A percentile compares a stretch with the other conserved stretches of the same genome.
Evolutionary conservation across 2,888 invertebrate species (phyloP).

Genomic region (Hydraecia micacea): DNA sequence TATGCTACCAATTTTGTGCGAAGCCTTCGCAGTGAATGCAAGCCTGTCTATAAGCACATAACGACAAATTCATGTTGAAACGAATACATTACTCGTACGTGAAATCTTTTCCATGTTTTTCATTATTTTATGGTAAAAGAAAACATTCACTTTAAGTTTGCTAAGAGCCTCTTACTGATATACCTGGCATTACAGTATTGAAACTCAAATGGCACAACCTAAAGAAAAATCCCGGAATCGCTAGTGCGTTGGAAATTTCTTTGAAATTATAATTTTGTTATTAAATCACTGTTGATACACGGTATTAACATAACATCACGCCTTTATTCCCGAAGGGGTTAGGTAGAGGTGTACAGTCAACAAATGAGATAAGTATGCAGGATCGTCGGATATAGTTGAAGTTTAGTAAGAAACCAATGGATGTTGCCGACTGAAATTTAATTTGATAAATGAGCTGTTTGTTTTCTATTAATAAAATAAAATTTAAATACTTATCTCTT

Average conservation of each 20-base stretch:
- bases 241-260: not conserved
- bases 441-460: no score
- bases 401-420: no score
- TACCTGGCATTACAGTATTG: not conserved
- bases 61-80: constrained; percentile 38
- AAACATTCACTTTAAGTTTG: no score
- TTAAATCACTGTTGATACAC: no score
- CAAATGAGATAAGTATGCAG: no score
- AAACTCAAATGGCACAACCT: not conserved
- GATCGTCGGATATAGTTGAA: no score
- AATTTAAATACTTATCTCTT: no score
- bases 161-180: not conserved
- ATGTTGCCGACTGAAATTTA: no score
- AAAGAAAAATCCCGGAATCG: not conserved
- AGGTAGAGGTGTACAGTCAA: no score
- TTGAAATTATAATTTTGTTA: not conserved
- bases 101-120: constrained; percentile 45
- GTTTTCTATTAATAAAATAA: no score
- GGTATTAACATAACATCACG: no score
- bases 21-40: constrained; percentile 7
- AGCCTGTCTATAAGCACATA: constrained; percentile 26
- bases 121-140: constrained; percentile 2
- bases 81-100: constrained; percentile 60
- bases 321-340: no score
- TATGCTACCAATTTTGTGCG: not conserved